These are phyloP conservation scores for Papilio polytes DNA, from an alignment of 1,140 invertebrate species.

Conservation along the genomic window DNA sequence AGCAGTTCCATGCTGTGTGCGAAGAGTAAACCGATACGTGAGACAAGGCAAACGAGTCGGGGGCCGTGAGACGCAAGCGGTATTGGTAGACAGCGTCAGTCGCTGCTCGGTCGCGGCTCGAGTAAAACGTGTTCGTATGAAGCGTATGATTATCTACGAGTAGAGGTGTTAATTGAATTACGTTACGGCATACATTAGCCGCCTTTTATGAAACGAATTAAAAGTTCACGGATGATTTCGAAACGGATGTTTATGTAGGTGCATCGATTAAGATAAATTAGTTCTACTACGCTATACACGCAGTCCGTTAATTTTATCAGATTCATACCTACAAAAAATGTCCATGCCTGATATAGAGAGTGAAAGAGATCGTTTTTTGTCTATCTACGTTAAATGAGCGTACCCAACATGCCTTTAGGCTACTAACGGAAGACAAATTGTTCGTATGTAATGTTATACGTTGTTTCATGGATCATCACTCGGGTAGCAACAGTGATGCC, in stretches of 20 bases:
- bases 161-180: constrained; percentile 13
- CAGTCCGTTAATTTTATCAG: background rate
- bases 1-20: constrained; percentile 55
- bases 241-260: constrained; percentile 18
- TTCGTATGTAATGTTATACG: background rate
- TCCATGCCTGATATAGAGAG: background rate
- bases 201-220: constrained; percentile 12
- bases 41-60: constrained; percentile 74
- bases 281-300: background rate
- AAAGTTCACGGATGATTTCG: constrained; percentile 12
- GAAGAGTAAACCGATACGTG: constrained; percentile 69
- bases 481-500: constrained; percentile 45
- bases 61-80: constrained; percentile 51
- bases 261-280: background rate
- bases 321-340: background rate
- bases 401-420: background rate
- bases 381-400: background rate
- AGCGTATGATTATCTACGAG: constrained; percentile 11
- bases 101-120: constrained; percentile 45
- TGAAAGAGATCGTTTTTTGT: background rate
- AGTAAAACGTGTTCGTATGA: constrained; percentile 37
- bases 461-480: background rate
- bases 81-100: constrained; percentile 49
- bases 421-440: background rate
- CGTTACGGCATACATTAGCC: constrained; percentile 1